Percentiles rank a stretch among this genome's conserved stretches.
Evolutionary conservation across 2,888 invertebrate genomes (phyloP).

Genomic region (Bugulina stolonifera): DNA sequence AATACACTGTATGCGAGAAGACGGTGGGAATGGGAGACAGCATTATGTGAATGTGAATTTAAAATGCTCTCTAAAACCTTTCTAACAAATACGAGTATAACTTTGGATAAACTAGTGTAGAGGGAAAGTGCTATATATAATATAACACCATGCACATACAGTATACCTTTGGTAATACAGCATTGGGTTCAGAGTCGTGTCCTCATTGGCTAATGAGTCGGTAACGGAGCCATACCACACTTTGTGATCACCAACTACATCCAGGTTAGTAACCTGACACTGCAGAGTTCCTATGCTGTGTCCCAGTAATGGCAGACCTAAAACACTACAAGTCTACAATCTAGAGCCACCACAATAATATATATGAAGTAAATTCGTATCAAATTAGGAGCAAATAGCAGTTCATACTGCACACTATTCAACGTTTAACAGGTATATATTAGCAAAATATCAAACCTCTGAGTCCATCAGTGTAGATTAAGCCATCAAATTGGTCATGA

Average conservation of each 20-base stretch:
- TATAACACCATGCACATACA: too few species aligned
- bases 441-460: constrained; percentile 31
- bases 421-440: constrained; percentile 31
- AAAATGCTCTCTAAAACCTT: too few species aligned
- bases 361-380: too few species aligned
- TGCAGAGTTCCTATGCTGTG: constrained; percentile 43
- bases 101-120: too few species aligned
- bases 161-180: constrained; percentile 44
- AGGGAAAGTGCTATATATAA: too few species aligned
- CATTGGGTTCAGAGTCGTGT: constrained; percentile 38
- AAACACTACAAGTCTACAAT: neutral
- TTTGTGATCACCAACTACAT: constrained; percentile 46
- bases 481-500: constrained; percentile 40
- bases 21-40: too few species aligned
- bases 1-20: too few species aligned
- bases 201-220: constrained; percentile 35
- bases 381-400: too few species aligned
- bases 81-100: too few species aligned
- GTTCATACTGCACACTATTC: too few species aligned
- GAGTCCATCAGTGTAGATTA: constrained; percentile 37
- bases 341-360: neutral
- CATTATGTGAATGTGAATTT: too few species aligned
- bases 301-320: constrained; percentile 40
- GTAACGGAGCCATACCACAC: constrained; percentile 48
- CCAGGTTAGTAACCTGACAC: constrained; percentile 41